phyloP scores from a whole-genome alignment of 2,797 vertebrate genomes.

The Chelon auratus region DNA sequence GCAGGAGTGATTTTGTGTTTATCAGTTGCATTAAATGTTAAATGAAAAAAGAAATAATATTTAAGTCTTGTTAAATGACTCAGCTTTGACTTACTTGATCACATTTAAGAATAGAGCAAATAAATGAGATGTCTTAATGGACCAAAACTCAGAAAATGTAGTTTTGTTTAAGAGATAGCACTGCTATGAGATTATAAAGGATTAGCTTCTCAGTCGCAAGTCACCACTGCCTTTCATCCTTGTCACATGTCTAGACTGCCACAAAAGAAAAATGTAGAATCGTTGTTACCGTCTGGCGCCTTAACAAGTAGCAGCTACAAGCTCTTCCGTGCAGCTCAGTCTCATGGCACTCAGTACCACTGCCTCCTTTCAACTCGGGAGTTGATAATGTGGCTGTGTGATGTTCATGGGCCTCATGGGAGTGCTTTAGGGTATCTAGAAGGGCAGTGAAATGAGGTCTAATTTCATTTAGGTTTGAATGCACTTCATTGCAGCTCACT shows the following conservation, averaged over 20 bases:
- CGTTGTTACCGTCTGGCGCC: constrained; percentile 14
- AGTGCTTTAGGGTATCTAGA: constrained; percentile 15
- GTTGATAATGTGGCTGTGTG: constrained; percentile 9
- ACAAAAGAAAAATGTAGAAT: constrained; percentile 43
- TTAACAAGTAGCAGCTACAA: neutral
- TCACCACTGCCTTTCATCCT: constrained; percentile 37
- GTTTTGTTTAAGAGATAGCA: constrained; percentile 24
- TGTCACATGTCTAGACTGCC: constrained; percentile 51
- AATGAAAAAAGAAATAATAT: neutral
- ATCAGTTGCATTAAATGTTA: neutral
- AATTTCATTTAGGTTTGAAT: constrained; percentile 15
- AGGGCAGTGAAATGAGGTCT: constrained; percentile 1
- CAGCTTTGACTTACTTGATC: neutral
- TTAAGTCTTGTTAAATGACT: neutral
- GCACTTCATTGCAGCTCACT: constrained; percentile 6
- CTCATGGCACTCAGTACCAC: constrained; percentile 4
- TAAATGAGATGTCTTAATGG: neutral
- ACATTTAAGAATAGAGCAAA: neutral
- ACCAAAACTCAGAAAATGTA: neutral
- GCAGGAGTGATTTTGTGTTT: neutral
- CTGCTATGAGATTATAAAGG: constrained; percentile 48
- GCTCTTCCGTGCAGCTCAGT: constrained; percentile 1
- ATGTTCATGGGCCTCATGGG: constrained; percentile 17
- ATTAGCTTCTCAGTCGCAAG: constrained; percentile 45
- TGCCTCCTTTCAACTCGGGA: neutral